Evolutionary conservation across 2,113 vertebrate genomes (phyloP).

Genomic region (Misgurnus anguillicaudatus): DNA sequence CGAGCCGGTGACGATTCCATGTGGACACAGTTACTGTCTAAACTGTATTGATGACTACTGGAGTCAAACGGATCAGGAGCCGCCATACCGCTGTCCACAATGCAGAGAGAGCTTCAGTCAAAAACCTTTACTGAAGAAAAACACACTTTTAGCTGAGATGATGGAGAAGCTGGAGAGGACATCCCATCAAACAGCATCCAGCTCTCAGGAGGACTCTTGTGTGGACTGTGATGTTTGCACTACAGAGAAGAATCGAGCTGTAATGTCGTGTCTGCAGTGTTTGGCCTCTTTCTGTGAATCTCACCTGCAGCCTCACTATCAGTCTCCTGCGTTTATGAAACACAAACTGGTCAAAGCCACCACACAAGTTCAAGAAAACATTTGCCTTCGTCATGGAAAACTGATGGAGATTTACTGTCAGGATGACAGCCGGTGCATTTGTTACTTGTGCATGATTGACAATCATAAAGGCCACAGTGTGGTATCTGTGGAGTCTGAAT

Average conservation of each 20-base stretch:
- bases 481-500: constrained; percentile 9
- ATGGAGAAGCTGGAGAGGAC: constrained; percentile 38
- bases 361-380: constrained; percentile 10
- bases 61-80: not conserved
- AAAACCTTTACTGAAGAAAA: constrained; percentile 39
- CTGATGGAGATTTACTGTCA: constrained; percentile 32
- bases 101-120: constrained; percentile 40
- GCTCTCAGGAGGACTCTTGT: not conserved
- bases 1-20: constrained; percentile 44
- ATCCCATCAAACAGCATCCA: not conserved
- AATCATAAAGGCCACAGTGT: constrained; percentile 3
- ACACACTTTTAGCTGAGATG: constrained; percentile 35
- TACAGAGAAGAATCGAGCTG: constrained; percentile 28
- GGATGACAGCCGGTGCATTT: constrained; percentile 19
- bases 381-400: constrained; percentile 12
- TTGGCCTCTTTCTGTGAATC: constrained; percentile 39
- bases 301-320: constrained; percentile 38
- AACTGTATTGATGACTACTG: constrained; percentile 27
- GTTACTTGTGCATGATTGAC: constrained; percentile 19
- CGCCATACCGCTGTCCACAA: constrained; percentile 32
- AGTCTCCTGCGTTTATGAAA: constrained; percentile 35
- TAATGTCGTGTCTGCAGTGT: constrained; percentile 39
- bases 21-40: constrained; percentile 51
- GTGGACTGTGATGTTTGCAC: constrained; percentile 41
- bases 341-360: constrained; percentile 28